These are phyloP conservation scores for Chaetodon trifasciatus DNA, from an alignment of 2,797 vertebrate species.

Conservation along the genomic window DNA sequence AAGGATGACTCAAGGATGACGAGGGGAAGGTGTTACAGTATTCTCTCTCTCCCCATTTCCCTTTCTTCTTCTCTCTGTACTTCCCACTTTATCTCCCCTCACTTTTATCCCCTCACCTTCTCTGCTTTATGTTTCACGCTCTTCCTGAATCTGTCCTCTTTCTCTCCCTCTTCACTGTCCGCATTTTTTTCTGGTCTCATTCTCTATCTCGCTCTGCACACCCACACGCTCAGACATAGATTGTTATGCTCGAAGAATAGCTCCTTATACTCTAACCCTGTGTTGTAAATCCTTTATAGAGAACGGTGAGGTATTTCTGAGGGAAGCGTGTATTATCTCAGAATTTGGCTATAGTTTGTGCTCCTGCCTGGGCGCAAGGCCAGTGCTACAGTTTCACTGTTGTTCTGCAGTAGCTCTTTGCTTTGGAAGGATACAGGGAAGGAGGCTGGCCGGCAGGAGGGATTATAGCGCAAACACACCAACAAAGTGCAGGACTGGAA, in stretches of 20 bases:
- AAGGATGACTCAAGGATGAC: conserved; percentile 17
- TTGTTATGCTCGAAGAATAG: conserved; percentile 64
- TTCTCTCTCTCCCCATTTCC: conserved; percentile 31
- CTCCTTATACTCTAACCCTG: conserved; percentile 41
- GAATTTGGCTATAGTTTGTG: conserved; percentile 52
- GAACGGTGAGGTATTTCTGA: conserved; percentile 63
- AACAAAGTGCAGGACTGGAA: conserved; percentile 21
- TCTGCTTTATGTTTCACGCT: conserved; percentile 38
- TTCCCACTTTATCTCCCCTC: conserved; percentile 43
- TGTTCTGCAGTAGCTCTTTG: conserved; percentile 40
- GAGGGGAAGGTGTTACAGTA: conserved; percentile 5
- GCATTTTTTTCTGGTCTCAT: conserved; percentile 6
- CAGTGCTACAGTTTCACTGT: conserved; percentile 52
- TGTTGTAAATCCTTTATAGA: conserved; percentile 66
- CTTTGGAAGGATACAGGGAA: conserved; percentile 39
- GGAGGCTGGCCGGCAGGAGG: conserved; percentile 42
- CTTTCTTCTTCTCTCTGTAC: conserved; percentile 27
- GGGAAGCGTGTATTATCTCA: conserved; percentile 58
- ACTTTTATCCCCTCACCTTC: conserved; percentile 39
- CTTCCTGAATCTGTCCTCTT: conserved; percentile 19
- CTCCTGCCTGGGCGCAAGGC: conserved; percentile 59
- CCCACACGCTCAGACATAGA: conserved; percentile 58
- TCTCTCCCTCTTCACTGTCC: neutral
- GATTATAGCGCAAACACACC: conserved; percentile 60
- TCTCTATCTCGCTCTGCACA: conserved; percentile 63